A percentile compares a stretch with the other conserved stretches of the same genome.
Evolutionary conservation across 2,113 vertebrate genomes (phyloP).

Genomic region (Nothoprocta pentlandii): DNA sequence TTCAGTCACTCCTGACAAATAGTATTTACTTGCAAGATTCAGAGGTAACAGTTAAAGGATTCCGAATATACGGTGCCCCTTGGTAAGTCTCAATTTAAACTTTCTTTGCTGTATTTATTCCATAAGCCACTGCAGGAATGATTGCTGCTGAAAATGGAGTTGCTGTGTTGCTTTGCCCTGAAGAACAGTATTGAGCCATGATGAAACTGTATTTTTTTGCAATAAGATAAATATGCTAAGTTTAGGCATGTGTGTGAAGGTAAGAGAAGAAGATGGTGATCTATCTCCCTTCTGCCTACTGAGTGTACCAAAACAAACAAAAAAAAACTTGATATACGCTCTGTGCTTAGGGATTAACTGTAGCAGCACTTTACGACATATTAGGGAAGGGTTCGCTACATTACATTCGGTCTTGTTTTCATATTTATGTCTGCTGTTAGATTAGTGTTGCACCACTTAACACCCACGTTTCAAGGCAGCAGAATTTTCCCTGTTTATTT

Average conservation of each 20-base stretch:
- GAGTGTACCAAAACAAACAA: not conserved
- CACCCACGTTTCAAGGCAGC: not conserved
- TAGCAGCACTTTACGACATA: not conserved
- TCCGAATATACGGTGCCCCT: conserved; percentile 96
- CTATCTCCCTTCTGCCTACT: not conserved
- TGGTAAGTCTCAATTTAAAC: conserved; percentile 87
- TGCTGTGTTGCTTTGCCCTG: conserved; percentile 18
- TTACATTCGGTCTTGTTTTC: not conserved
- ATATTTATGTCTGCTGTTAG: not conserved
- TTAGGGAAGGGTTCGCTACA: not conserved
- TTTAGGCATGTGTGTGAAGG: not conserved
- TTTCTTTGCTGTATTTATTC: conserved; percentile 5
- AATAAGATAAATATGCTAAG: not conserved
- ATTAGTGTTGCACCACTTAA: not conserved
- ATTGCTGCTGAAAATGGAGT: not conserved
- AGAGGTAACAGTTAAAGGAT: conserved; percentile 97
- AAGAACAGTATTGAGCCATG: not conserved
- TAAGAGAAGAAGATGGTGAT: not conserved
- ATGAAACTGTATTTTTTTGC: not conserved
- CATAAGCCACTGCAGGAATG: not conserved
- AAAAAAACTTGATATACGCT: not conserved
- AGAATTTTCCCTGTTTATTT: not conserved
- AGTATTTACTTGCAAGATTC: conserved; percentile 99
- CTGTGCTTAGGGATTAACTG: not conserved
- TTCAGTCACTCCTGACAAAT: conserved; percentile 97